phyloP scores from a whole-genome alignment of 1,140 invertebrate genomes.

The Babylonia areolata region DNA sequence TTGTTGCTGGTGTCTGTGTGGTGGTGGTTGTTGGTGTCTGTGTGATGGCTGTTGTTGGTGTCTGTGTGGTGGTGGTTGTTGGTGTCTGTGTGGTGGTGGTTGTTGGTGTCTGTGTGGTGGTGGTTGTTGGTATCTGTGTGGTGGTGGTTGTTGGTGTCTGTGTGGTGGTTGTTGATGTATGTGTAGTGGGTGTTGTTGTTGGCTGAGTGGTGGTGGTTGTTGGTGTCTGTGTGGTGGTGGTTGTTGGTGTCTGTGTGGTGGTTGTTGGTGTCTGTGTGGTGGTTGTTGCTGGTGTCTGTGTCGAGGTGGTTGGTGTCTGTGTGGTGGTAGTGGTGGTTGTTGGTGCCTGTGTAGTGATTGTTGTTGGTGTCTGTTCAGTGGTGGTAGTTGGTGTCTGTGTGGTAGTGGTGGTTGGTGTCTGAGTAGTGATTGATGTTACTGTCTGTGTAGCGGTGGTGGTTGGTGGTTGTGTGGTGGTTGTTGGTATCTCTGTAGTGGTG shows the following conservation, averaged over 20 bases:
- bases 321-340: not conserved
- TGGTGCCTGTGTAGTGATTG: not conserved
- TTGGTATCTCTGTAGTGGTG: not conserved
- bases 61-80: not conserved
- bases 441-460: not conserved
- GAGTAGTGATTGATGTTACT: not conserved
- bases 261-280: constrained; percentile 2
- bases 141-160: not conserved
- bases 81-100: not conserved
- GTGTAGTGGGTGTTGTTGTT: constrained; percentile 1
- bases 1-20: not conserved
- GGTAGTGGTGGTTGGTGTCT: not conserved
- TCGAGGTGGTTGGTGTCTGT: not conserved
- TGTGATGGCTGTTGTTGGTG: not conserved
- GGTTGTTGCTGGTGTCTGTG: constrained; percentile 26
- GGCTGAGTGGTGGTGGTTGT: not conserved
- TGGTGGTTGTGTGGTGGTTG: not conserved
- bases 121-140: not conserved
- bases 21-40: not conserved
- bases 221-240: constrained; percentile 7
- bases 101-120: not conserved
- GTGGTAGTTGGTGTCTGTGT: not conserved
- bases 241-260: constrained; percentile 5
- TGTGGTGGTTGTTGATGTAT: constrained; percentile 24
- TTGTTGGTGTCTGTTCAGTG: not conserved